These are phyloP conservation scores for Percina caprodes DNA, from an alignment of 2,113 vertebrate species.

Conservation along the genomic window DNA sequence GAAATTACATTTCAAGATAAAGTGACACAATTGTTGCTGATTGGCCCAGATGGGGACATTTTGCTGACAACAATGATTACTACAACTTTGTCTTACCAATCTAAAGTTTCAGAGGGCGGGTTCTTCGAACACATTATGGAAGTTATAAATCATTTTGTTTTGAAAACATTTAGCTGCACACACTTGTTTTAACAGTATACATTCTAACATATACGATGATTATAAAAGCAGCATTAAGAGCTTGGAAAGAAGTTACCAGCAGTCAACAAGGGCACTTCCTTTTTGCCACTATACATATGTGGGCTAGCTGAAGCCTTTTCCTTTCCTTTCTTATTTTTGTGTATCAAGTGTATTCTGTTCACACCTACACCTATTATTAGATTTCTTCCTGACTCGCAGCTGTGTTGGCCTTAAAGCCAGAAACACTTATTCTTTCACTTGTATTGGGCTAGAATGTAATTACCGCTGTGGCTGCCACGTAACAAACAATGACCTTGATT, in stretches of 20 bases:
- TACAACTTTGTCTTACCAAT: slow-evolving; percentile 44
- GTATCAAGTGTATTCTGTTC: slow-evolving; percentile 28
- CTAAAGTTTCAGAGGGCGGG: slow-evolving; percentile 16
- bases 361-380: slow-evolving; percentile 64
- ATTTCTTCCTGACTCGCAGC: slow-evolving; percentile 44
- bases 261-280: slow-evolving; percentile 62
- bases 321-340: background rate
- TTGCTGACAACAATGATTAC: slow-evolving; percentile 39
- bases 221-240: slow-evolving; percentile 47
- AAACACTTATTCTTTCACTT: slow-evolving; percentile 26
- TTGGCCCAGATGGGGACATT: slow-evolving; percentile 73
- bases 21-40: slow-evolving; percentile 58
- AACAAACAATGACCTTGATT: slow-evolving; percentile 22
- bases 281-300: slow-evolving; percentile 44
- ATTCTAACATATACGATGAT: slow-evolving; percentile 11
- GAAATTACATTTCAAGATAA: slow-evolving; percentile 72
- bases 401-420: slow-evolving; percentile 36
- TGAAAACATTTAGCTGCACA: slow-evolving; percentile 37
- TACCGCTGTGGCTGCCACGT: slow-evolving; percentile 8
- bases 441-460: slow-evolving; percentile 39
- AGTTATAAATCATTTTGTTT: slow-evolving; percentile 38
- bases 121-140: slow-evolving; percentile 27
- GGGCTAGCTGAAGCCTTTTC: slow-evolving; percentile 37
- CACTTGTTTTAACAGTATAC: slow-evolving; percentile 5
- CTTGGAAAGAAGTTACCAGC: slow-evolving; percentile 50